phyloP scores from a whole-genome alignment of 2,797 vertebrate genomes.

The Gymnodraco acuticeps region DNA sequence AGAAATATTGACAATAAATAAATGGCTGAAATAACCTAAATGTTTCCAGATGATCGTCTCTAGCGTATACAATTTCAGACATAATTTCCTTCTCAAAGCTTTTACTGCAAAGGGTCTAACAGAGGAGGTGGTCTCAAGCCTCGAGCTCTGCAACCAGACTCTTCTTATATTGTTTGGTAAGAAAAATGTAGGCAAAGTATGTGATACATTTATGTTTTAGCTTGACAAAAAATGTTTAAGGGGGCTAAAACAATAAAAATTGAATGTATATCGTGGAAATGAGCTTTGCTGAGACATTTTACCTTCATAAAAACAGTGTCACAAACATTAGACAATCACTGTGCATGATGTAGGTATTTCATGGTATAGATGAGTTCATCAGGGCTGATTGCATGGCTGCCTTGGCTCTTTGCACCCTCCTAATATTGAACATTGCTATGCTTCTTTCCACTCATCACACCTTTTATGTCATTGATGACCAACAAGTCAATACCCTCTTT shows the following conservation, averaged over 20 bases:
- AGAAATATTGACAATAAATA: too few species aligned
- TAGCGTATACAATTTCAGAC: too few species aligned
- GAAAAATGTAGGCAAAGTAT: background rate
- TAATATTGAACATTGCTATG: background rate
- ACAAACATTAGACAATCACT: background rate
- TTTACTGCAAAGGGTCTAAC: too few species aligned
- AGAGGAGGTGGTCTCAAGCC: too few species aligned
- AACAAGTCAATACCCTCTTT: constrained; percentile 24
- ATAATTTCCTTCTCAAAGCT: too few species aligned
- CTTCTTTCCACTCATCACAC: constrained; percentile 19
- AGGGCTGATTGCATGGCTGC: constrained; percentile 1
- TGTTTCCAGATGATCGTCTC: too few species aligned
- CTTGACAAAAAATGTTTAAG: background rate
- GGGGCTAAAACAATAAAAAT: background rate
- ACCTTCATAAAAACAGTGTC: background rate
- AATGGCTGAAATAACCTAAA: too few species aligned
- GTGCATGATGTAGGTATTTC: background rate
- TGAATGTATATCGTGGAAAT: background rate
- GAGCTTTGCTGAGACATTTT: constrained; percentile 1
- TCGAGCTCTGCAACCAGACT: too few species aligned
- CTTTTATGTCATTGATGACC: constrained; percentile 22
- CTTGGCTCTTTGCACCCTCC: background rate
- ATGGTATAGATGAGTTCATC: background rate
- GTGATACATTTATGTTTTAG: background rate
- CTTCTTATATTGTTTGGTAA: background rate